A percentile compares a stretch with the other conserved stretches of the same genome.
Conservation (phyloP, 2,888 invertebrate species). For the Laspeyria flexula region DNA sequence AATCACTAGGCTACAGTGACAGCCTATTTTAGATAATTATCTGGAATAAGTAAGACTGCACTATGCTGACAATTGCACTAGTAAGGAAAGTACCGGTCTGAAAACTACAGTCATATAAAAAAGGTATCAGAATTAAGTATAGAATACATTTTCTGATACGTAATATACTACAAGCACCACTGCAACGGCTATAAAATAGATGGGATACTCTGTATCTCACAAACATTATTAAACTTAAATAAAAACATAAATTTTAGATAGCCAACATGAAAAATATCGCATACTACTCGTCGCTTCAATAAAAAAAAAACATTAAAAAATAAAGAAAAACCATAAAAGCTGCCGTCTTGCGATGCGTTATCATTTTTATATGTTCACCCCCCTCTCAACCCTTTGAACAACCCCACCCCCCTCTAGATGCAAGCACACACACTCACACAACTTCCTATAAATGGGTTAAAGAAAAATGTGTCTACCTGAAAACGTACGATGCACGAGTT, state of each 20-base stretch:
- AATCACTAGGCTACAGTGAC: too few relatives aligned
- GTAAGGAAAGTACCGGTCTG: too few relatives aligned
- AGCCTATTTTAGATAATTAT: too few relatives aligned
- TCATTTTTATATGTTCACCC: constrained; percentile 84
- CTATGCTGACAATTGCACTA: too few relatives aligned
- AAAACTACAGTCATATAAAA: too few relatives aligned
- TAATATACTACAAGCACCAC: neutral
- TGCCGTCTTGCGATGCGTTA: constrained; percentile 86
- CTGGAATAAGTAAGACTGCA: too few relatives aligned
- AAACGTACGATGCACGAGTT: constrained; percentile 84
- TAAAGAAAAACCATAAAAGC: constrained; percentile 85
- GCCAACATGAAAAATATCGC: constrained; percentile 41
- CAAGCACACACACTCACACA: constrained; percentile 61
- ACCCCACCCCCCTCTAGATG: constrained; percentile 63
- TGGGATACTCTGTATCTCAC: constrained; percentile 4
- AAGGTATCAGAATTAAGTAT: too few relatives aligned
- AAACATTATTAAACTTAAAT: constrained; percentile 35
- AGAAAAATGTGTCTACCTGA: constrained; percentile 87
- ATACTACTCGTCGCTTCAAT: constrained; percentile 59
- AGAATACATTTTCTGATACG: too few relatives aligned
- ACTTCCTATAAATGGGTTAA: constrained; percentile 84
- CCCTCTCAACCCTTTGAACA: constrained; percentile 63
- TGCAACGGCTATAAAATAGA: neutral
- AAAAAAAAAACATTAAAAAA: constrained; percentile 83
- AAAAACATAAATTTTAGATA: constrained; percentile 38